Evolutionary conservation across 2,888 invertebrate genomes (phyloP), one percentile per base, ranked within the genome.

Genomic region (Lycocerus yunnanus): DNA sequence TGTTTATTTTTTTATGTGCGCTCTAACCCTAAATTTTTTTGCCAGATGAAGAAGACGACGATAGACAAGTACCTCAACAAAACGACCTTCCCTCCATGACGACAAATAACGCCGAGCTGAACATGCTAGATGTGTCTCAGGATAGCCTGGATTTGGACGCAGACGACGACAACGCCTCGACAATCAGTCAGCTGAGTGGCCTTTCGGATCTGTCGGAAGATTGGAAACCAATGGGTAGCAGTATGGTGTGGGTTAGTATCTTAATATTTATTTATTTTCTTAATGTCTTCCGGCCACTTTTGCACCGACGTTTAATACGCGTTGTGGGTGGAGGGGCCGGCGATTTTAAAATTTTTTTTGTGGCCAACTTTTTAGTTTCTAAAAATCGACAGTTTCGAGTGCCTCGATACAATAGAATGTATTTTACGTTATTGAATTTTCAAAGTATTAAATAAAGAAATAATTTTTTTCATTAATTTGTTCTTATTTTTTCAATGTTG

Each of bases 191-290:
- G 5, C 89, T 90, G 59, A 90, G 90, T 15, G 90, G 90, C 77
- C 83, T 91, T 58, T 91, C 92, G 80, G 92, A 91, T 11, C 83
- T 92, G 20, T 93, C 92, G 73, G 90, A 91, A 78, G 89, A 93
- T 71, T 94, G 93, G 93, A 92, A 92, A 84, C 91, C 92, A 1
- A 88, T 89, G 85, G 88, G 89, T 73, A 90, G 89, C 84, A 88
- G 85, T 78, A 87, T 86, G 78, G 84, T 86, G 74, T 89, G 87
- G 89, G 88, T 85, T 84, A 81, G 84, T 82, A 71, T 20, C 15
- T 61, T 16, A 13, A 13, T 61, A 13, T 18, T 61, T 61, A 16
- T n/a, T 61, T 61, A 13, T 15, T 15, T 61, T 61, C 3, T 13
- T 61, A 18, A 61, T n/a, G 1, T 15, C 43, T n/a, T n/a, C 43